phyloP scores from a whole-genome alignment of 2,797 vertebrate species.

The Lagorchestes hirsutus region DNA sequence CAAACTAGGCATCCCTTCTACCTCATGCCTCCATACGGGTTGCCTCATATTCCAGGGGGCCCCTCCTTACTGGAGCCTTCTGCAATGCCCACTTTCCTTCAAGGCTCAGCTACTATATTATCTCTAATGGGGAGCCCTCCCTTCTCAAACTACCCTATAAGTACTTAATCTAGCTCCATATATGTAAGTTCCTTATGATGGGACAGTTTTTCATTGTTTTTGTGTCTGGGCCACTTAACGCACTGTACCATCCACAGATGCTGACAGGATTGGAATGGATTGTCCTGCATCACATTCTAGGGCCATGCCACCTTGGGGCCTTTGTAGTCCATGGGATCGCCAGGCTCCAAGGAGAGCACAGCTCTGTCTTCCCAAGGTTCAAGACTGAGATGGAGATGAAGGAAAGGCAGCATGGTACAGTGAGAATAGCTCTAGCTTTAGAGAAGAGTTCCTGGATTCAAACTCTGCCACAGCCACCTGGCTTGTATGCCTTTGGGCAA shows the following conservation, averaged over 20 bases:
- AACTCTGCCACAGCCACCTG: background rate
- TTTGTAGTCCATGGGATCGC: background rate
- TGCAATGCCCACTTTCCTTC: background rate
- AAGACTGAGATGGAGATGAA: background rate
- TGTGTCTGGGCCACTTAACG: background rate
- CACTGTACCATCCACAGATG: background rate
- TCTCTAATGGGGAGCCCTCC: background rate
- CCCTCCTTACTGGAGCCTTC: background rate
- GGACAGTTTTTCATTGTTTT: background rate
- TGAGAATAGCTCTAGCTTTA: background rate
- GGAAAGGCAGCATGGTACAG: background rate
- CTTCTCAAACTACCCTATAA: background rate
- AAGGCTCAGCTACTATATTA: slow-evolving; percentile 13
- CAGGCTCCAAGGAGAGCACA: background rate
- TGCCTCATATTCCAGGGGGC: background rate
- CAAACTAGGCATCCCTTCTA: background rate
- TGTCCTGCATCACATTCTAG: background rate
- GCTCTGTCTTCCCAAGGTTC: background rate
- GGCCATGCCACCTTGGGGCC: background rate
- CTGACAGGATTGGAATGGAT: background rate
- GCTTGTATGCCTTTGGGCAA: background rate
- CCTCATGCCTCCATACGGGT: background rate
- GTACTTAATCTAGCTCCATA: background rate
- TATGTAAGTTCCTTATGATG: background rate
- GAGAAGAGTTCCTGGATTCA: background rate